Evolutionary conservation across 1,140 invertebrate species (phyloP).

Genomic region (Lasioglossum albipes): DNA sequence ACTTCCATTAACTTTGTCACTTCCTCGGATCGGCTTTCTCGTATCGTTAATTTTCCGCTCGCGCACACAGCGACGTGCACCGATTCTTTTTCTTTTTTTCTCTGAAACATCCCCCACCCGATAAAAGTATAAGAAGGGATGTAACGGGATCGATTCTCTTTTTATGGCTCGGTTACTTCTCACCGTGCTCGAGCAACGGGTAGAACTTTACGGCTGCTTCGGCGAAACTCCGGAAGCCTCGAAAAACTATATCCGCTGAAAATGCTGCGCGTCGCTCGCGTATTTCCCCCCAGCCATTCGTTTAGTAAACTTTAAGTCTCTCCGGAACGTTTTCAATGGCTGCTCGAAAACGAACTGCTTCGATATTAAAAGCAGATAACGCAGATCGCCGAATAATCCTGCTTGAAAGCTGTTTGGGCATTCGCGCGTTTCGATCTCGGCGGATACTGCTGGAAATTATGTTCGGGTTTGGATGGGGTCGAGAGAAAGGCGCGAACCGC

Average conservation of each 20-base stretch:
- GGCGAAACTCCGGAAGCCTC: neutral
- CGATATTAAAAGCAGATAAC: too few relatives aligned
- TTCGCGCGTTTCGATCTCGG: too few relatives aligned
- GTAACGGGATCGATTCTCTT: slow-evolving; percentile 3
- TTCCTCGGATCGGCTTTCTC: neutral
- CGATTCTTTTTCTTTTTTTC: too few relatives aligned
- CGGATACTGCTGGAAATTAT: neutral
- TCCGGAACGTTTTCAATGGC: too few relatives aligned
- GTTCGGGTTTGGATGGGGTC: neutral
- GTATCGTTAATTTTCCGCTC: neutral
- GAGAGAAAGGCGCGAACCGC: neutral
- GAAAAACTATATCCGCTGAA: neutral
- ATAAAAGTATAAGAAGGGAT: neutral
- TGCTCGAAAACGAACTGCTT: too few relatives aligned
- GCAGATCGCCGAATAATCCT: too few relatives aligned
- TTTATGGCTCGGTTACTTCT: neutral
- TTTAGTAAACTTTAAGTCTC: neutral
- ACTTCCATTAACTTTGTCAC: neutral
- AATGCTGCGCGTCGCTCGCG: neutral
- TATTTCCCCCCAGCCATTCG: neutral
- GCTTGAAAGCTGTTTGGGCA: too few relatives aligned
- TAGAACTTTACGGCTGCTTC: neutral
- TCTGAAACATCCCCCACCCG: neutral
- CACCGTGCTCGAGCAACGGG: neutral
- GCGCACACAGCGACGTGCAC: neutral